Evolutionary conservation across 2,888 invertebrate genomes (phyloP).

Genomic region (Acronicta psi): DNA sequence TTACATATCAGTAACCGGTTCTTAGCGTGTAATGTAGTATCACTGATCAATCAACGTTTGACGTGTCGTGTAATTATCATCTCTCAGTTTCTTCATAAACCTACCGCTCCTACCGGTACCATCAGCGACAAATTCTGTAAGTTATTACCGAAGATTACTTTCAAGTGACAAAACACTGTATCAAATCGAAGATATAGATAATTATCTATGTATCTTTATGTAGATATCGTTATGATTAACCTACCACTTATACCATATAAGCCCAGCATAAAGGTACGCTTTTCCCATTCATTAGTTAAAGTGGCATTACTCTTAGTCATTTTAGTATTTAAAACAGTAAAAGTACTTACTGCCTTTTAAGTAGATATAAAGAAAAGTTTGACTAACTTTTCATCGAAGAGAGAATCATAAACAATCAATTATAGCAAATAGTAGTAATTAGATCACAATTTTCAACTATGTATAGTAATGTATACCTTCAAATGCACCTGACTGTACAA

Average conservation of each 20-base stretch:
- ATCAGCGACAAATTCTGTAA: conserved; percentile 28
- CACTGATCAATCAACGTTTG: conserved; percentile 79
- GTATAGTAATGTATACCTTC: not conserved
- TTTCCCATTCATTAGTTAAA: too few species aligned
- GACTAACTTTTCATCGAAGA: not conserved
- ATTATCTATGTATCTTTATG: too few species aligned
- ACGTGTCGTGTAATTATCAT: conserved; percentile 80
- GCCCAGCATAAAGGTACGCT: too few species aligned
- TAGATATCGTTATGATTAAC: too few species aligned
- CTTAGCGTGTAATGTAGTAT: conserved; percentile 69
- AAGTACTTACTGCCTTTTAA: too few species aligned
- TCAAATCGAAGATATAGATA: too few species aligned
- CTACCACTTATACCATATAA: too few species aligned
- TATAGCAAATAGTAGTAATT: not conserved
- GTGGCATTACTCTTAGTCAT: too few species aligned
- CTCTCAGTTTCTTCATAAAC: conserved; percentile 70
- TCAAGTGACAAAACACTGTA: too few species aligned
- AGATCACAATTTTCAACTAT: not conserved
- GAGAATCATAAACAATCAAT: not conserved
- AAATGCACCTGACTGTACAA: conserved; percentile 45
- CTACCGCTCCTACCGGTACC: conserved; percentile 39
- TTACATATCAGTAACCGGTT: conserved; percentile 69
- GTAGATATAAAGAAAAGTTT: not conserved
- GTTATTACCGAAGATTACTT: too few species aligned
- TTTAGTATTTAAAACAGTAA: too few species aligned